Evolutionary conservation across 2,888 invertebrate species (phyloP), one percentile per base, ranked within the genome.

Genomic region (Malthinus flaveolus): DNA sequence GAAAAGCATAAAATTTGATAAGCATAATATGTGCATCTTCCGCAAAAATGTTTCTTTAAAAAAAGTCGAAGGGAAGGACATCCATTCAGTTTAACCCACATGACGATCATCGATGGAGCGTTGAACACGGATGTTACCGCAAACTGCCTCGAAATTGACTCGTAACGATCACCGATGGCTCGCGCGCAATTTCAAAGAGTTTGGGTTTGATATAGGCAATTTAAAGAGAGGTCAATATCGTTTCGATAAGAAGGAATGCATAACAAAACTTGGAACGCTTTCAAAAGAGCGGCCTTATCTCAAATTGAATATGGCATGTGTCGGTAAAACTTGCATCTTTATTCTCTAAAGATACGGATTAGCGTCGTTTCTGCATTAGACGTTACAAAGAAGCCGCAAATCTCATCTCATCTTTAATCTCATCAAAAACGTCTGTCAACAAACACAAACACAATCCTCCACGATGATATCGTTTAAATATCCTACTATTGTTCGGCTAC

Each of bases 61-160:
- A 60, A 49, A 51, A 48, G 36, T 39, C 33, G 49, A 32, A 44
- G 13, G 54, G 34, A 49, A 46, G 56, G 61, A 67, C 66, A 66
- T 64, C 51, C 56, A 59, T 60, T 63, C 64, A 61, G 64, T 66
- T 63, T 67, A 68, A 69, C 68, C 68, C 63, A 66, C 47, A 53
- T 61, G 64, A 66, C 68, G 66, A 59, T 64, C 66, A 64, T 55
- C 63, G 65, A 68, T 66, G 67, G 64, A 63, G 65, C 62, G 67
- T 57, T 59, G 66, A 67, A 64, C 65, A 62, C 63, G 63, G 67
- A 70, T 67, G 68, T 71, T 69, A 67, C 71, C 70, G 64, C 71
- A 71, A 72, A 73, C 69, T 68, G 69, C 68, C 64, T 67, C 66
- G 61, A 70, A 73, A 73, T 73, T 73, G 73, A 73, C 71, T 72